A percentile compares a stretch with the other conserved stretches of the same genome.
These are phyloP conservation scores for Fragum whitleyi DNA, from an alignment of 2,888 invertebrate genomes.

Conservation along the genomic window DNA sequence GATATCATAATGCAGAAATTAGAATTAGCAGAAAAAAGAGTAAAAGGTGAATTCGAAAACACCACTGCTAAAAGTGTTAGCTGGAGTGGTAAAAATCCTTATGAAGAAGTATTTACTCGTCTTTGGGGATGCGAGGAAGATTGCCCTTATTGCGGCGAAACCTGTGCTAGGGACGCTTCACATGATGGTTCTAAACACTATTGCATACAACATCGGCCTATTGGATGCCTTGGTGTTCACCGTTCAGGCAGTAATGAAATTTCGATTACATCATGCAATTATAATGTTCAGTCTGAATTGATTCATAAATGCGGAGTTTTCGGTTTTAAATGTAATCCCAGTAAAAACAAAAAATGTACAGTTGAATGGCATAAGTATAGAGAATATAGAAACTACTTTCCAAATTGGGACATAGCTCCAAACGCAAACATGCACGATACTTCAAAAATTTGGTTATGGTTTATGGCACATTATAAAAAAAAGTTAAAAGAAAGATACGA, in stretches of 20 bases:
- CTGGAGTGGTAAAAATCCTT: neutral
- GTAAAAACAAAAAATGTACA: neutral
- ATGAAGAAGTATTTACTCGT: no score
- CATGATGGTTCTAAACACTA: neutral
- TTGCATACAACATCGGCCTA: constrained; percentile 13
- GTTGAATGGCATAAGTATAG: neutral
- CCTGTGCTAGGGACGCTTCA: neutral
- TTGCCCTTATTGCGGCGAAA: neutral
- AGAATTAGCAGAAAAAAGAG: no score
- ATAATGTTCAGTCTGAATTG: neutral
- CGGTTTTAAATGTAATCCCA: neutral
- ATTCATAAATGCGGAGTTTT: neutral
- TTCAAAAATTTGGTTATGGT: constrained; percentile 10
- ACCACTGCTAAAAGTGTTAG: neutral
- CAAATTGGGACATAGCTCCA: neutral
- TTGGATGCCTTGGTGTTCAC: neutral
- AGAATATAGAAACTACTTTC: neutral
- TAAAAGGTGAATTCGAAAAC: neutral
- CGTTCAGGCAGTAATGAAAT: neutral
- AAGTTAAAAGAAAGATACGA: neutral
- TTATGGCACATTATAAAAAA: neutral
- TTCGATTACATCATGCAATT: neutral
- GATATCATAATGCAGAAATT: neutral
- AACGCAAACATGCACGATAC: neutral
- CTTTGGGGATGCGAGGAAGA: neutral